These are phyloP conservation scores for Parotocinclus haroldoi DNA, from an alignment of 2,797 vertebrate genomes.

Conservation along the genomic window DNA sequence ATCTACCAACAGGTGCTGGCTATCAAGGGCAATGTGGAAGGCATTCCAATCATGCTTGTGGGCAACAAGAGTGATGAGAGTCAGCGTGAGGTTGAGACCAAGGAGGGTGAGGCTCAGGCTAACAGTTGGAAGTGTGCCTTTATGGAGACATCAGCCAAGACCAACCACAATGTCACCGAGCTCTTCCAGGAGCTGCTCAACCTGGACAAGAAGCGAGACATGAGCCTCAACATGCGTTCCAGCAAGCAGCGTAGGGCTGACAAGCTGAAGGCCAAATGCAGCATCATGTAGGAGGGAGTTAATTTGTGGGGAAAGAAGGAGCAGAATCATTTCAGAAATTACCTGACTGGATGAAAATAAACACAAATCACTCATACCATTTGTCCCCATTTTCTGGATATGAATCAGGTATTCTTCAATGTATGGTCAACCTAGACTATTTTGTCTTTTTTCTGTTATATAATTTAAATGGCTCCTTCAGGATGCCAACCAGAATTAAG, in stretches of 20 bases:
- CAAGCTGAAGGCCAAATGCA: constrained; percentile 84
- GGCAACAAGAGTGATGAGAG: constrained; percentile 86
- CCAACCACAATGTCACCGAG: constrained; percentile 88
- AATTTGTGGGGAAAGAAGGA: constrained; percentile 10
- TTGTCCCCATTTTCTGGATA: constrained; percentile 36
- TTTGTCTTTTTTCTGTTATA: neutral
- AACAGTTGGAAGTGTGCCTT: constrained; percentile 84
- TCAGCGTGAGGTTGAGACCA: constrained; percentile 79
- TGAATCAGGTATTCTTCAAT: constrained; percentile 51
- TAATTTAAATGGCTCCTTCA: constrained; percentile 34
- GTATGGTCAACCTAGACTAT: constrained; percentile 39
- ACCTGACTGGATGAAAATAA: constrained; percentile 42
- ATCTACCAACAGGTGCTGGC: constrained; percentile 84
- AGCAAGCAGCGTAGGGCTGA: constrained; percentile 83
- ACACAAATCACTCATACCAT: constrained; percentile 47
- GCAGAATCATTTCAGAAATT: constrained; percentile 7
- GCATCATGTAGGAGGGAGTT: constrained; percentile 71
- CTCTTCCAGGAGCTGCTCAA: constrained; percentile 88
- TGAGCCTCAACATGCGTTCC: constrained; percentile 81
- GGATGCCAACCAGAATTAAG: constrained; percentile 15
- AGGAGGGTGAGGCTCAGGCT: constrained; percentile 81
- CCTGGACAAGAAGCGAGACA: constrained; percentile 79
- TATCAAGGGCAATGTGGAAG: constrained; percentile 83
- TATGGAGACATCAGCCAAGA: constrained; percentile 89
- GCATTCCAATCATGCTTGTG: constrained; percentile 85